Base-by-base conservation (phyloP, 2,888 invertebrate genomes). In the Halictus ligatus region DNA sequence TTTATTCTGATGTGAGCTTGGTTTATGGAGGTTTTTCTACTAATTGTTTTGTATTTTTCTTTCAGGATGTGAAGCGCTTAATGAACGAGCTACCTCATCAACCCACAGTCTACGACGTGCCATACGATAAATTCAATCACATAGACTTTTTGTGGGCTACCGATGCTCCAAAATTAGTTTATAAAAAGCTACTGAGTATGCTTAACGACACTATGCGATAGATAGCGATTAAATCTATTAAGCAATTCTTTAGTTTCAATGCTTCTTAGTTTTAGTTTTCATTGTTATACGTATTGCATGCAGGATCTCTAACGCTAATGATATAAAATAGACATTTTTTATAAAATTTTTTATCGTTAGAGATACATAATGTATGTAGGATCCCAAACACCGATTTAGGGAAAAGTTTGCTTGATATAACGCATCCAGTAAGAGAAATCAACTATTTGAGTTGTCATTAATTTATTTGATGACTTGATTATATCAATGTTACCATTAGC, bases 141-240 rank as follows among this genome's bases (percentile, higher is more conserved):
- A 95, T 97, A 21, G 98, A 98, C 93, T 98, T 97, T 92, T 90
- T 97, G 13, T 97, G 96, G 96, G 97, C 96, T 0, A 96, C 96
- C 18, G 96, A 97, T 91, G 97, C 96, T 0, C 96, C 96, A 0
- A 95, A 95, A 85, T 94, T 97, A 15, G 96, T 97, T 6, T 97
- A 97, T 91, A 83, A 95, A 0, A 96, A 95, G 81, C 87, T 97
- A 29, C 90, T 97, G 35, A 92, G 95, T 46, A 92, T 97, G 91
- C 91, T 91, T 79, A 90, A 87, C 40, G 88, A 40, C 3, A 1
- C 21, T 1, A 0, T 35, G 7, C 18, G 6, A 48, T 50, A 71
- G 12, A 15, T 64, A 64, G 8, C 18, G 8, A 10, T 58, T n/a
- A n/a, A n/a, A 58, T 12, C 4, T n/a, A 58, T 12, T 58, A 58